Evolutionary conservation across 1,140 invertebrate species (phyloP).

Genomic region (Limonius californicus): DNA sequence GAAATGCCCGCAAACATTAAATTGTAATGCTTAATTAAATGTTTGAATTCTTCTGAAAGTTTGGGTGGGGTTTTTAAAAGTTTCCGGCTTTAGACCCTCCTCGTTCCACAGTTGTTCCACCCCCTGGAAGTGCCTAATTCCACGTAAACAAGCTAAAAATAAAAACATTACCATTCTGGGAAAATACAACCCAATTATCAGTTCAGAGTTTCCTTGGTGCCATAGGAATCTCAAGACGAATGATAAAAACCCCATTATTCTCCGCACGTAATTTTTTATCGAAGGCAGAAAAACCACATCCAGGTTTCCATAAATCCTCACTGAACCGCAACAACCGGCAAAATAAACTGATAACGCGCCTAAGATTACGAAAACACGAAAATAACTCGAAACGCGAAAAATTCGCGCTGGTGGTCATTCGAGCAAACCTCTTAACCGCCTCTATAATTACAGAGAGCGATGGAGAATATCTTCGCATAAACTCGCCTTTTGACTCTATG

Average conservation of each 20-base stretch:
- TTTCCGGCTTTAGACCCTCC: no score
- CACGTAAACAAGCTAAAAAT: no score
- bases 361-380: neutral
- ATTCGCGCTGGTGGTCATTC: no score
- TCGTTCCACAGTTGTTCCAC: no score
- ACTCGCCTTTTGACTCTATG: slow-evolving; percentile 1
- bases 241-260: slow-evolving; percentile 7
- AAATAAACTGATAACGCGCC: neutral
- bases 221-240: slow-evolving; percentile 5
- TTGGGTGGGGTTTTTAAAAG: no score
- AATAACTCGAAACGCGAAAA: neutral
- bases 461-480: neutral
- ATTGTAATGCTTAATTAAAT: no score
- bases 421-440: no score
- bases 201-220: neutral
- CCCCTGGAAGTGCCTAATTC: no score
- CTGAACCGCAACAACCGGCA: slow-evolving; percentile 4
- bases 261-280: slow-evolving; percentile 8
- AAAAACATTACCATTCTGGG: neutral
- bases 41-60: no score
- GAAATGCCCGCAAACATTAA: no score
- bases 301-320: slow-evolving; percentile 13
- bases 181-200: neutral
- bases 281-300: slow-evolving; percentile 6
- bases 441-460: neutral